Base-by-base conservation (phyloP, 2,113 vertebrate species). In the Porphyrio hochstetteri region DNA sequence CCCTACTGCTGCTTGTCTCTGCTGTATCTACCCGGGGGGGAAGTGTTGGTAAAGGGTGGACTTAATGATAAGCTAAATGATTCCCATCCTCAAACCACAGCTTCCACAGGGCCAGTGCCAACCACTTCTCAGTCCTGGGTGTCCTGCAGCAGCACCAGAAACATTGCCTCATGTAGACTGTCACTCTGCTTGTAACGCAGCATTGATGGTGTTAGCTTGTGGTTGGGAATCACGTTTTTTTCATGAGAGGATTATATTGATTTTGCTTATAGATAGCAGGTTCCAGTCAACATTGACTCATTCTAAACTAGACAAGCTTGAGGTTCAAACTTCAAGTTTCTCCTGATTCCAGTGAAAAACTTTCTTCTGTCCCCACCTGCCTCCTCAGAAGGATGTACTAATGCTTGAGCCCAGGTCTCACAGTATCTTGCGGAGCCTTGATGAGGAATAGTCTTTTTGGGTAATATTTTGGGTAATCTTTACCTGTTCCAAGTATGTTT, bases 381-480 rank as follows among this genome's bases (percentile, higher is more conserved):
- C 50, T 65, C 36, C 23, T 36, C 17, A n/a, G 44, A 93, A 70
- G 46, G 2, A 2, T 0, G 0, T 6, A 11, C 24, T 27, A 31
- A 48, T 59, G 15, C 50, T 15, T 48, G 61, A 76, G 55, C 50
- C 19, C 63, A 28, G 25, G 48, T 7, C n/a, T 11, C 20, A 3
- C 1, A 21, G 9, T 50, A 11, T 50, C 82, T 50, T 69, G n/a
- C 9, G 36, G 25, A 40, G 5, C 31, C 38, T 13, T n/a, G 50
- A 2, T 4, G 60, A 61, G 13, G 46, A 69, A 50, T 1, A 16
- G 5, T 18, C 79, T 64, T 36, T 46, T 46, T 46, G 44, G 44
- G 44, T 46, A 46, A 46, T 46, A 17, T 46, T 46, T 46, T 46
- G 44, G 44, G 44, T 46, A 46, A 46, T 46, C 44, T 46, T 46